These are phyloP conservation scores for Latrodectus elegans DNA, from an alignment of 2,888 invertebrate species.

Conservation along the genomic window DNA sequence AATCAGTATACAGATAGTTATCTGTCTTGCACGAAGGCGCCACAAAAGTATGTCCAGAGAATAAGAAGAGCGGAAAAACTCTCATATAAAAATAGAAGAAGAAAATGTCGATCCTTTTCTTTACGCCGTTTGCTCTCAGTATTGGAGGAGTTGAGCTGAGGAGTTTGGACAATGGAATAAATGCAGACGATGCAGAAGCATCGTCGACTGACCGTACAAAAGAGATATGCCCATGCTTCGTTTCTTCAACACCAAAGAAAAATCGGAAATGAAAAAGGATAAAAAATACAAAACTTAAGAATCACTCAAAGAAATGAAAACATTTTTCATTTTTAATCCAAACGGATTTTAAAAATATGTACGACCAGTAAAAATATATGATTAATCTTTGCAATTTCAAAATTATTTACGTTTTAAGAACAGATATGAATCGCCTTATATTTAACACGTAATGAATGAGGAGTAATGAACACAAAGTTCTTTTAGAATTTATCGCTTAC, in stretches of 20 bases:
- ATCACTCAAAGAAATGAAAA: conserved; percentile 1
- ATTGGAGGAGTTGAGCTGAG: conserved; percentile 16
- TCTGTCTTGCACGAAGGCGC: conserved; percentile 45
- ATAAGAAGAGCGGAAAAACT: neutral
- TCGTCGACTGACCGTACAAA: conserved; percentile 54
- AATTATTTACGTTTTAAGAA: too few species aligned
- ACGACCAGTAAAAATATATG: too few species aligned
- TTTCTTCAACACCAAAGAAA: conserved; percentile 32
- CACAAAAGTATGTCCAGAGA: conserved; percentile 41
- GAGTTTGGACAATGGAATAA: conserved; percentile 50
- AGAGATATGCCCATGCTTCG: conserved; percentile 60
- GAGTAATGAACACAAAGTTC: too few species aligned
- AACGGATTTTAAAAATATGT: too few species aligned
- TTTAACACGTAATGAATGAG: too few species aligned
- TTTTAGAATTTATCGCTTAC: too few species aligned
- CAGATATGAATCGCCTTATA: too few species aligned
- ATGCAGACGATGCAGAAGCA: conserved; percentile 62
- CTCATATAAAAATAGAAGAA: neutral
- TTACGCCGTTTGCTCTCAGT: neutral
- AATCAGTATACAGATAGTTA: conserved; percentile 31
- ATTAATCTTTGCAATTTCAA: too few species aligned
- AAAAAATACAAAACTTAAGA: conserved; percentile 11
- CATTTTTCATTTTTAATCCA: too few species aligned
- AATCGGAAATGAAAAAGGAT: conserved; percentile 38
- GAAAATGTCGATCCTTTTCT: neutral